Percentiles rank a stretch among this genome's conserved stretches.
phyloP scores from a whole-genome alignment of 1,140 invertebrate genomes.

The Galendromus occidentalis region DNA sequence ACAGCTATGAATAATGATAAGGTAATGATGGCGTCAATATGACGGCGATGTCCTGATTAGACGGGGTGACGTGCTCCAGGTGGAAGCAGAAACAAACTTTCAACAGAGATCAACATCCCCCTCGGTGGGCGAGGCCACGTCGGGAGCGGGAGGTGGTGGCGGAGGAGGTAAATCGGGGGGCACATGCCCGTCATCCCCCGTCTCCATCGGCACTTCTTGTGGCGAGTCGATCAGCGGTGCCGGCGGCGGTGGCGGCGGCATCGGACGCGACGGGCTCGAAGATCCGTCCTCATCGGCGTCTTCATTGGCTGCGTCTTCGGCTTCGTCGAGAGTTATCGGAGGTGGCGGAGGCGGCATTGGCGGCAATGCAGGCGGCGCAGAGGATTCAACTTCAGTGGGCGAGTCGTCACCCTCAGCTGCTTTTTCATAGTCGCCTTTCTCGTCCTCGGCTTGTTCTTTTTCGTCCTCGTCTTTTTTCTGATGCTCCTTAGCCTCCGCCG shows the following conservation, averaged over 20 bases:
- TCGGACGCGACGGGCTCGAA: not conserved
- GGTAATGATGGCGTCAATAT: not conserved
- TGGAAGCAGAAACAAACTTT: not conserved
- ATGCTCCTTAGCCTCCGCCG: not conserved
- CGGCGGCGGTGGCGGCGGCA: not conserved
- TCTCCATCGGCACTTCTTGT: slow-evolving; percentile 11
- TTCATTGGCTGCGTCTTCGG: not conserved
- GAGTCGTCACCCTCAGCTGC: slow-evolving; percentile 6
- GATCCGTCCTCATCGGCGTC: not conserved
- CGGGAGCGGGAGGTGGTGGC: not conserved
- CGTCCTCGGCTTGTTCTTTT: slow-evolving; percentile 13
- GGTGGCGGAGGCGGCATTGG: not conserved
- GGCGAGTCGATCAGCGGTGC: not conserved
- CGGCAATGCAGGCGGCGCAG: not conserved
- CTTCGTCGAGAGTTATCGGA: not conserved
- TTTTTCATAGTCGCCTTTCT: slow-evolving; percentile 13
- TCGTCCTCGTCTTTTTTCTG: not conserved
- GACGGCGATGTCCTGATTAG: not conserved
- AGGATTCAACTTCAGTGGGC: not conserved
- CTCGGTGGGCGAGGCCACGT: not conserved
- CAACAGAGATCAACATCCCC: slow-evolving; percentile 8
- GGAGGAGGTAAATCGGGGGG: not conserved
- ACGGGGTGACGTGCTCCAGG: not conserved
- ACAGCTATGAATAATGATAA: not conserved
- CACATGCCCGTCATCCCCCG: not conserved